These are phyloP conservation scores for Drosophila barbarae DNA, from an alignment of 2,888 invertebrate genomes.

Conservation along the genomic window DNA sequence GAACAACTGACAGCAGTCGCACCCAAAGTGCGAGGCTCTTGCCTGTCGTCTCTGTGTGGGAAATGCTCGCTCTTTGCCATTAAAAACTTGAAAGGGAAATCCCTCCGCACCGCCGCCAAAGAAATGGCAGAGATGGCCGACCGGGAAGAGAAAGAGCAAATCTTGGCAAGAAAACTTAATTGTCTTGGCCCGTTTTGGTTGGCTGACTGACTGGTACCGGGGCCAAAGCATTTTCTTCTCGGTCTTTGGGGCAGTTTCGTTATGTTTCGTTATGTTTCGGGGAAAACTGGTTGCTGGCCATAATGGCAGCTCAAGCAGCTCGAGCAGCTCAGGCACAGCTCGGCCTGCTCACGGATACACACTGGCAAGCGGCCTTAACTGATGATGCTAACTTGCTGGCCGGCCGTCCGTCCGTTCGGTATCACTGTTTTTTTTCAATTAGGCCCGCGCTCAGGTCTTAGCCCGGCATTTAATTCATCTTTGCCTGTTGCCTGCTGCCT, in stretches of 20 bases:
- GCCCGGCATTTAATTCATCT: slow-evolving; percentile 73
- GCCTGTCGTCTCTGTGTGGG: slow-evolving; percentile 17
- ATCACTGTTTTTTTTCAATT: slow-evolving; percentile 60
- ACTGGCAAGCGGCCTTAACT: slow-evolving; percentile 12
- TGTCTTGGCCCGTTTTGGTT: slow-evolving; percentile 74
- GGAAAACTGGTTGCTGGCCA: slow-evolving; percentile 75
- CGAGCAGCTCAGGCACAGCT: slow-evolving; percentile 14
- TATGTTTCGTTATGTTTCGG: slow-evolving; percentile 65
- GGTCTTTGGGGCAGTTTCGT: slow-evolving; percentile 55
- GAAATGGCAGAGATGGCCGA: slow-evolving; percentile 17
- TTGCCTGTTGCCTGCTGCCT: slow-evolving; percentile 53
- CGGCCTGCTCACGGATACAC: slow-evolving; percentile 8
- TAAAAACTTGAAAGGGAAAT: slow-evolving; percentile 35
- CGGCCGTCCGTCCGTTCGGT: slow-evolving; percentile 13
- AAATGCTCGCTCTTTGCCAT: slow-evolving; percentile 9
- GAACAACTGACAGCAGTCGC: slow-evolving; percentile 23
- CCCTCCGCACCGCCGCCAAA: slow-evolving; percentile 11
- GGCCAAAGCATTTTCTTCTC: slow-evolving; percentile 46
- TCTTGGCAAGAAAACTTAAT: slow-evolving; percentile 69
- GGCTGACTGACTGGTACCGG: slow-evolving; percentile 44
- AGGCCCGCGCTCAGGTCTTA: slow-evolving; percentile 71
- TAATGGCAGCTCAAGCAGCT: slow-evolving; percentile 69
- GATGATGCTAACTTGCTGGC: slow-evolving; percentile 59
- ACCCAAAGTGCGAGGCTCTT: slow-evolving; percentile 18
- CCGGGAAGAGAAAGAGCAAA: slow-evolving; percentile 17